Conservation (phyloP, 2,113 vertebrate genomes). For the Ailurus styani region DNA sequence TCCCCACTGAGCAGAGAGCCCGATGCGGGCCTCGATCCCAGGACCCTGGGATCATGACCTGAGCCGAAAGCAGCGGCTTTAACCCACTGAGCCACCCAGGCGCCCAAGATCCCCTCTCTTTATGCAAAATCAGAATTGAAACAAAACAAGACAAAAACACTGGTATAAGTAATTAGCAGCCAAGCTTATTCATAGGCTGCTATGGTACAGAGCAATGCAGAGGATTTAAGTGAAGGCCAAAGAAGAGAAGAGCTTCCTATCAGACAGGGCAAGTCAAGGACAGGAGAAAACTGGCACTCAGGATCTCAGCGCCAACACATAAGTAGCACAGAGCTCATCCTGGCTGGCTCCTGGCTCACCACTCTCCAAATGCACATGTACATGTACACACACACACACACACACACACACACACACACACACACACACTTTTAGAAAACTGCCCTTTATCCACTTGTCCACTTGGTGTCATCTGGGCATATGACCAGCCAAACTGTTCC, state of each 20-base stretch:
- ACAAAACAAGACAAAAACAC: not conserved
- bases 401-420: not conserved
- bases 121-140: slow-evolving; percentile 16
- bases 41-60: too few relatives aligned
- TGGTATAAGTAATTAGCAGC: slow-evolving; percentile 9
- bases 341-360: not conserved
- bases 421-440: slow-evolving; percentile 51
- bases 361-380: not conserved
- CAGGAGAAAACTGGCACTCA: not conserved
- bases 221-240: not conserved
- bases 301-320: slow-evolving; percentile 1
- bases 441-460: slow-evolving; percentile 34
- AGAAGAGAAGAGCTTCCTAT: not conserved
- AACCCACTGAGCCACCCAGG: too few relatives aligned
- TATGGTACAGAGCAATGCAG: not conserved
- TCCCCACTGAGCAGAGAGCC: too few relatives aligned
- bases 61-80: too few relatives aligned
- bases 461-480: slow-evolving; percentile 30
- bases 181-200: not conserved
- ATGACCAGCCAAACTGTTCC: slow-evolving; percentile 43
- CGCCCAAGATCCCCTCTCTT: too few relatives aligned
- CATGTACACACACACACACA: too few relatives aligned
- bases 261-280: not conserved
- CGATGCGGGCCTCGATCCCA: too few relatives aligned
- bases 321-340: not conserved